These are phyloP conservation scores for Rynchops niger DNA, from an alignment of 2,113 vertebrate genomes.

Conservation along the genomic window DNA sequence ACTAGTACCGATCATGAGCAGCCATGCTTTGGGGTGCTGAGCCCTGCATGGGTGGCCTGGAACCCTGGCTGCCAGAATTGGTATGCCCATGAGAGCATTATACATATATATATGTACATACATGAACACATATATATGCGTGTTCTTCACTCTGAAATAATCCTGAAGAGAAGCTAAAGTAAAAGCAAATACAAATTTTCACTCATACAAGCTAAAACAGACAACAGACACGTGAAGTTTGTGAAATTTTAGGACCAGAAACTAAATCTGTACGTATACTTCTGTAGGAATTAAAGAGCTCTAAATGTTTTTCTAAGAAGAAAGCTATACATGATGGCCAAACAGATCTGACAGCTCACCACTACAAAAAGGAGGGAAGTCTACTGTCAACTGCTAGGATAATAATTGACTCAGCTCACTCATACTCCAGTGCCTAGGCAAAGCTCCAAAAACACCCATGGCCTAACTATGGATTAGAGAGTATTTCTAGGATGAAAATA, in stretches of 20 bases:
- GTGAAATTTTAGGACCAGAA: background rate
- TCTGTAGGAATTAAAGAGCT: background rate
- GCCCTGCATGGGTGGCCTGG: background rate
- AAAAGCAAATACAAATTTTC: background rate
- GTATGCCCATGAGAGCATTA: background rate
- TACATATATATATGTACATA: background rate
- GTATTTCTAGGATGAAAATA: background rate
- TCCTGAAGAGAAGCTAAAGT: background rate
- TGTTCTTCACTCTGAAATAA: background rate
- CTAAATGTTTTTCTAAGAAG: background rate
- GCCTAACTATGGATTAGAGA: background rate
- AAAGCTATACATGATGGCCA: background rate
- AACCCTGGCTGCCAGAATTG: background rate
- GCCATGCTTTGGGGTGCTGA: background rate
- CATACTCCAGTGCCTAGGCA: background rate
- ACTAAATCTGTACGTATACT: background rate
- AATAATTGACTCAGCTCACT: background rate
- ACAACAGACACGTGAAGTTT: rapidly evolving
- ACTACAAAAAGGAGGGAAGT: background rate
- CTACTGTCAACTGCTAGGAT: background rate
- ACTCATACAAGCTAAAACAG: background rate
- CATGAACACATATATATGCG: too few relatives aligned
- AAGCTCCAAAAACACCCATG: background rate
- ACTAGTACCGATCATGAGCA: background rate
- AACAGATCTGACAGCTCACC: background rate